These are phyloP conservation scores for Sebastolobus altivelis DNA, from an alignment of 2,797 vertebrate genomes.

Conservation along the genomic window DNA sequence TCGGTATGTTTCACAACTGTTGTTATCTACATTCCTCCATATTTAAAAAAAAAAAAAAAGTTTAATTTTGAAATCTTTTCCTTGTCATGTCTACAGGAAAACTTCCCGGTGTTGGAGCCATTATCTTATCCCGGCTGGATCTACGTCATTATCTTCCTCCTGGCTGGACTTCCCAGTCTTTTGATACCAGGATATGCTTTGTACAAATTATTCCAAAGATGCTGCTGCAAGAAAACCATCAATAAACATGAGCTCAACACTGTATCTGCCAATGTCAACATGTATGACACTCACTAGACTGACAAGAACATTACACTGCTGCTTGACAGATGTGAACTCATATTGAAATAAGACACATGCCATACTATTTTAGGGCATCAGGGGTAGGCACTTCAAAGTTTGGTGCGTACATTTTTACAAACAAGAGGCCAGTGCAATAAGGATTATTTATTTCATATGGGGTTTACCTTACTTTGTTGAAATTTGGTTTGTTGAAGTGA, in stretches of 20 bases:
- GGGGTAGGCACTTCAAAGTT: too few species aligned
- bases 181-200: conserved; percentile 81
- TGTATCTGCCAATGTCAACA: conserved; percentile 26
- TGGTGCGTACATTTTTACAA: neutral
- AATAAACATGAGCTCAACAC: neutral
- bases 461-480: neutral
- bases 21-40: neutral
- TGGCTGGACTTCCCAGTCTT: conserved; percentile 86
- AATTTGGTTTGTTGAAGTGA: neutral
- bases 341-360: neutral
- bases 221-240: conserved; percentile 44
- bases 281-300: neutral
- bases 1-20: conserved; percentile 42
- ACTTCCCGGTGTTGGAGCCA: conserved; percentile 47
- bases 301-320: neutral
- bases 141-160: conserved; percentile 84
- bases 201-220: conserved; percentile 80
- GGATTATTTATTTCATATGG: neutral
- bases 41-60: too few species aligned
- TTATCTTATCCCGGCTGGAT: conserved; percentile 84
- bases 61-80: neutral
- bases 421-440: neutral
- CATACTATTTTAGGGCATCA: neutral
- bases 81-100: neutral
- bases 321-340: neutral